Conservation (phyloP, 1,140 invertebrate species). For the Eriocheir sinensis region DNA sequence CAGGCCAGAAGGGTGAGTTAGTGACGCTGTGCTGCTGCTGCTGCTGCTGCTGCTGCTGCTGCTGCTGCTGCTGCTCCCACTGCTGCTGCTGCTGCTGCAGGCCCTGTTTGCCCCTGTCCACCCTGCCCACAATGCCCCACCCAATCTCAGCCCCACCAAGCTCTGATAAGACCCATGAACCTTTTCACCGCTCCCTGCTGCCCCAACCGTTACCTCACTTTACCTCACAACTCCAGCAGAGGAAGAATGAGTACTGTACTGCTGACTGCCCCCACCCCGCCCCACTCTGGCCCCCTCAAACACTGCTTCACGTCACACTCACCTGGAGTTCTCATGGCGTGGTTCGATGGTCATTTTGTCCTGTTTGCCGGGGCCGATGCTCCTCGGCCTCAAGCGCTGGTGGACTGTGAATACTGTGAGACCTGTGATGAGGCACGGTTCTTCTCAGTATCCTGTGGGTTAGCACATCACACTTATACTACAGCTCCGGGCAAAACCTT, state of each 20-base stretch:
- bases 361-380: conserved; percentile 75
- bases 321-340: conserved; percentile 66
- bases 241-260: too few species aligned
- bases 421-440: conserved; percentile 71
- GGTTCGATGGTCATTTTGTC: conserved; percentile 61
- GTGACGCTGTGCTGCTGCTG: too few species aligned
- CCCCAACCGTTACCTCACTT: neutral
- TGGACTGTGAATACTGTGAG: conserved; percentile 78
- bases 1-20: too few species aligned
- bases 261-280: too few species aligned
- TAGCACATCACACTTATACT: conserved; percentile 30
- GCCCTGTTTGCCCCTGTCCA: too few species aligned
- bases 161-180: too few species aligned
- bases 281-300: too few species aligned
- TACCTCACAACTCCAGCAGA: too few species aligned
- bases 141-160: neutral
- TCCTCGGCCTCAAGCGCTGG: conserved; percentile 78
- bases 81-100: too few species aligned
- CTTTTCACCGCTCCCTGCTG: too few species aligned
- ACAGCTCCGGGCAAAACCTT: neutral
- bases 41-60: too few species aligned
- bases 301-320: conserved; percentile 15
- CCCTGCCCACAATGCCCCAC: neutral
- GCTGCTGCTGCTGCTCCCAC: too few species aligned
- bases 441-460: conserved; percentile 57